Evolutionary conservation across 2,888 invertebrate species (phyloP), one percentile per base, ranked within the genome.

Genomic region (Drosophila heteroneura): DNA sequence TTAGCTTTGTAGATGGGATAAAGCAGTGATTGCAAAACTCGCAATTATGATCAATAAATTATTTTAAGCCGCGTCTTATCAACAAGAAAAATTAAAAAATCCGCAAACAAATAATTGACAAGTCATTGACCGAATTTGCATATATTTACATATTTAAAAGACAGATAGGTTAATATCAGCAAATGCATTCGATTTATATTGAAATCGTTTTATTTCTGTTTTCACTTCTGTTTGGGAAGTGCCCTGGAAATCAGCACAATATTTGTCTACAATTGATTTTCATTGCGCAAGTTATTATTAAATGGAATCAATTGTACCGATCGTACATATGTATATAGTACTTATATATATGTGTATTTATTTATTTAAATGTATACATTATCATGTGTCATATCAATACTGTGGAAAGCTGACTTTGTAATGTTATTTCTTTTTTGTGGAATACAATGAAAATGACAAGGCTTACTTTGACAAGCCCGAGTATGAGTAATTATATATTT

Each of bases 41-140:
- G 30, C 32, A 64, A 69, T 56, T 68, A 41, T 22, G 32, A 56
- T 66, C 37, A 75, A 44, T 14, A 49, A 52, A 32, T 32, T 49
- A 39, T 57, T 49, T 28, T 51, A 44, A 41, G 28, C 35, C 57
- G 28, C 56, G 6, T 32, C 44, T 66, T 70, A 78, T 78, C 66
- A 78, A 35, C 16, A 5, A 28, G 16, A 44, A 54, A 3, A 59
- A 60, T 72, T 71, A 57, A 61, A 65, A 70, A 64, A 68, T 47
- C 28, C 30, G 47, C 30, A 56, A 30, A 53, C 61, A 65, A 79
- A 59, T 37, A 49, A 62, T 60, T 61, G 53, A 33, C 30, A 49
- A 56, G 71, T 75, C 72, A 68, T 39, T 57, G 79, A 63, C 79
- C 79, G 77, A 49, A 30, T 64, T 54, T 53, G 62, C 30, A 54